These are phyloP conservation scores for Wasmannia auropunctata DNA, from an alignment of 1,140 invertebrate species.

Conservation along the genomic window DNA sequence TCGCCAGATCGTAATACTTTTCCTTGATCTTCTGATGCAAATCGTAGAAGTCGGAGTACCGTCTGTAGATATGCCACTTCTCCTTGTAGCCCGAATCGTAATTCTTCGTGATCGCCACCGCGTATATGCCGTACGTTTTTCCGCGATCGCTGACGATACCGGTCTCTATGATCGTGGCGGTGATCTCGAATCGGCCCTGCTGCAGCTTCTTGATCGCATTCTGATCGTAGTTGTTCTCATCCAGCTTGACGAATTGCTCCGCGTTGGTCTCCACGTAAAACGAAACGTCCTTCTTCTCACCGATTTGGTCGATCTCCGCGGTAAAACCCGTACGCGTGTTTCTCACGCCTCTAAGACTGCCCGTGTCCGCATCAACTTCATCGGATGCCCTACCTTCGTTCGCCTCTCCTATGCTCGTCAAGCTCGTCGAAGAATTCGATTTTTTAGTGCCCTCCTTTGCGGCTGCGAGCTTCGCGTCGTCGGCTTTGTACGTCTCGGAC, in stretches of 20 bases:
- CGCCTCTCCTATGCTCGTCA: conserved; percentile 67
- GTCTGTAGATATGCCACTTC: conserved; percentile 92
- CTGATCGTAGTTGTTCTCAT: conserved; percentile 78
- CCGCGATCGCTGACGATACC: conserved; percentile 92
- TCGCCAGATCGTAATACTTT: conserved; percentile 92
- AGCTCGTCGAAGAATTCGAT: conserved; percentile 72
- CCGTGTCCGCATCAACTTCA: conserved; percentile 69
- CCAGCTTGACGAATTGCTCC: conserved; percentile 77
- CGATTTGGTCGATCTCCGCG: conserved; percentile 72
- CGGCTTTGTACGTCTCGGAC: conserved; percentile 36
- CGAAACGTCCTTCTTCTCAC: conserved; percentile 72
- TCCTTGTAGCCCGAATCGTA: conserved; percentile 89
- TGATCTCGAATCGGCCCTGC: conserved; percentile 87
- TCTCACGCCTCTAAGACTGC: conserved; percentile 55
- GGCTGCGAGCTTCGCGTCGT: conserved; percentile 55
- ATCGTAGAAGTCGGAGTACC: conserved; percentile 97
- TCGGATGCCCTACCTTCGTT: conserved; percentile 58
- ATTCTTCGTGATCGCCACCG: conserved; percentile 91
- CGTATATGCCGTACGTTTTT: conserved; percentile 95
- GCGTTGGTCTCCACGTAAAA: conserved; percentile 76
- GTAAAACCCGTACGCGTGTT: conserved; percentile 65
- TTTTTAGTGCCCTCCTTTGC: conserved; percentile 68
- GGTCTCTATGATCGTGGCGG: conserved; percentile 90
- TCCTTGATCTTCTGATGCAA: conserved; percentile 92
- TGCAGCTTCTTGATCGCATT: conserved; percentile 86